These are phyloP conservation scores for Euschistus heros DNA, from an alignment of 1,140 invertebrate species.

Conservation along the genomic window DNA sequence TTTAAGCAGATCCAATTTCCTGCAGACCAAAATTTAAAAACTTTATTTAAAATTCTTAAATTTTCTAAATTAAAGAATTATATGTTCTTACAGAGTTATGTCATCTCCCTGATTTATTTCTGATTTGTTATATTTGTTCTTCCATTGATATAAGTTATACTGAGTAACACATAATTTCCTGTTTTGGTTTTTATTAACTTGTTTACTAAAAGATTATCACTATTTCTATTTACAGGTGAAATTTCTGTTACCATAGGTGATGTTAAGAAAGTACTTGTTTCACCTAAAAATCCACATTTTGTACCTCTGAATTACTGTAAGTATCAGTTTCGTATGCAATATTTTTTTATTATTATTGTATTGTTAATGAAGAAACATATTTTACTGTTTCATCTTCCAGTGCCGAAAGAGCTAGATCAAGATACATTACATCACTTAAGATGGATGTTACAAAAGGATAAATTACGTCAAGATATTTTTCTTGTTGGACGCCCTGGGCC, in stretches of 20 bases:
- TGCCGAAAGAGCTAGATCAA: slow-evolving; percentile 49
- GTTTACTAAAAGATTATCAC: too few relatives aligned
- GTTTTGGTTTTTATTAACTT: too few relatives aligned
- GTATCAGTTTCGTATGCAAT: background rate
- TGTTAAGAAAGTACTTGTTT: slow-evolving; percentile 52
- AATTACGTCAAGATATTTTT: slow-evolving; percentile 89
- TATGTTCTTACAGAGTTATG: too few relatives aligned
- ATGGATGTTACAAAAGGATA: slow-evolving; percentile 93
- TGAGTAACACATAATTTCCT: too few relatives aligned
- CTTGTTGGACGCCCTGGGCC: slow-evolving; percentile 82
- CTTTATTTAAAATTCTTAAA: too few relatives aligned
- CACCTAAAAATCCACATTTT: slow-evolving; percentile 58
- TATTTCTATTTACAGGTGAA: slow-evolving; percentile 16
- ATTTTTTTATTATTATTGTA: background rate
- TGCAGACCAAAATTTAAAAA: too few relatives aligned
- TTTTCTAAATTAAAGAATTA: too few relatives aligned
- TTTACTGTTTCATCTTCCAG: slow-evolving; percentile 34
- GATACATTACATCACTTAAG: slow-evolving; percentile 67
- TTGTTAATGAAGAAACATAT: background rate
- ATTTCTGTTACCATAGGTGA: slow-evolving; percentile 57
- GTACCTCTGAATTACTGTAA: slow-evolving; percentile 45
- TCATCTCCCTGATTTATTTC: too few relatives aligned
- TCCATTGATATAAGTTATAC: too few relatives aligned
- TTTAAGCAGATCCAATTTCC: too few relatives aligned
- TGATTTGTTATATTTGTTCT: too few relatives aligned